Conservation (phyloP, 2,113 vertebrate species). For the Neogobius melanostomus region DNA sequence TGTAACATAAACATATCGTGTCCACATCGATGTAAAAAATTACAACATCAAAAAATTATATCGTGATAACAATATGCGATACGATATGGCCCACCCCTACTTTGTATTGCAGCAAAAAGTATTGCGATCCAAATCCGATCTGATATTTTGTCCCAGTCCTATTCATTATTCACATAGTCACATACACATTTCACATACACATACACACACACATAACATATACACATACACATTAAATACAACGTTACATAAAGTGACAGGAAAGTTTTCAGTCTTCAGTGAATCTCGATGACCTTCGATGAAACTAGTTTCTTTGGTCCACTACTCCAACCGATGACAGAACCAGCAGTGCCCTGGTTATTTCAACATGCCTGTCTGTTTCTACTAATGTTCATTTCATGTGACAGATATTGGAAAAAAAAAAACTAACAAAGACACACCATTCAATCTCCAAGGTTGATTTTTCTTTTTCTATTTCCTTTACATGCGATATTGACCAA, state of each 20-base stretch:
- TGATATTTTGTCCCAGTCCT: too few relatives aligned
- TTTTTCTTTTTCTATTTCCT: background rate
- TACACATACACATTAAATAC: background rate
- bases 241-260: background rate
- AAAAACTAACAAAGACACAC: background rate
- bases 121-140: too few relatives aligned
- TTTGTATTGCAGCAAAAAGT: too few relatives aligned
- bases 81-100: too few relatives aligned
- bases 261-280: too few relatives aligned
- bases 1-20: too few relatives aligned
- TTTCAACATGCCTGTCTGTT: background rate
- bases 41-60: too few relatives aligned
- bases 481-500: slow-evolving; percentile 10
- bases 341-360: background rate
- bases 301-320: too few relatives aligned
- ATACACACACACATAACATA: background rate
- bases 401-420: background rate
- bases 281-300: too few relatives aligned
- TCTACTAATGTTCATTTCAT: background rate
- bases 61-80: too few relatives aligned
- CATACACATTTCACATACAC: background rate
- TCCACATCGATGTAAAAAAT: too few relatives aligned
- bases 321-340: background rate
- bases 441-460: background rate
- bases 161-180: too few relatives aligned